These are phyloP conservation scores for Hirudinaria manillensis DNA, from an alignment of 2,888 invertebrate genomes.

Conservation along the genomic window DNA sequence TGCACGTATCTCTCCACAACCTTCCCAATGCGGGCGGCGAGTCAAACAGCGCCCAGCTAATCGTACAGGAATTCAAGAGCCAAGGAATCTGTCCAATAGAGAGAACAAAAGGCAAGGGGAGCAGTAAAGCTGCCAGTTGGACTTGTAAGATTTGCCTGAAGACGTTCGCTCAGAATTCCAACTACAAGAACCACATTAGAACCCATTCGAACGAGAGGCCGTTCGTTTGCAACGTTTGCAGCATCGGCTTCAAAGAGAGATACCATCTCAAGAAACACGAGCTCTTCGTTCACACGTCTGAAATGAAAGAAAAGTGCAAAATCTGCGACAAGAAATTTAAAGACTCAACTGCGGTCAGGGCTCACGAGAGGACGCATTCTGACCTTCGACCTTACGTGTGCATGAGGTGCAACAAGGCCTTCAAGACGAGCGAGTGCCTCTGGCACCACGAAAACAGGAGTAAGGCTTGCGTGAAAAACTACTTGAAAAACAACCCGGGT, in stretches of 20 bases:
- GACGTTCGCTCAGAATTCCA: constrained; percentile 41
- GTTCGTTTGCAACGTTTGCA: constrained; percentile 40
- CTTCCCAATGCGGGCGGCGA: not conserved
- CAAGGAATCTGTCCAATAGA: constrained; percentile 28
- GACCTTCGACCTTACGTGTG: constrained; percentile 41
- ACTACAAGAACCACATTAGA: constrained; percentile 42
- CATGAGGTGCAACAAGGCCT: constrained; percentile 39
- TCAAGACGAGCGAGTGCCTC: constrained; percentile 42
- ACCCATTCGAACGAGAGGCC: constrained; percentile 39
- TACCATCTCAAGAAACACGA: constrained; percentile 42
- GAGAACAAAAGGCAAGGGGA: constrained; percentile 23
- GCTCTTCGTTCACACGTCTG: constrained; percentile 41
- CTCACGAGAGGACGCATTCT: constrained; percentile 43
- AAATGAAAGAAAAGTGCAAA: constrained; percentile 40
- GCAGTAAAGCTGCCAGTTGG: constrained; percentile 35
- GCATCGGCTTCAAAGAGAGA: constrained; percentile 42
- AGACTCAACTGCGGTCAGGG: constrained; percentile 42
- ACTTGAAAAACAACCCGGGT: not conserved
- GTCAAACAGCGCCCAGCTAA: constrained; percentile 8
- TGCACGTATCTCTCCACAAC: constrained; percentile 38
- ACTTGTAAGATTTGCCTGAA: constrained; percentile 42
- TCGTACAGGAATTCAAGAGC: constrained; percentile 8
- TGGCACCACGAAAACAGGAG: constrained; percentile 42
- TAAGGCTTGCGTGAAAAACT: constrained; percentile 39
- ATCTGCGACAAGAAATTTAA: constrained; percentile 41